Evolutionary conservation across 2,797 vertebrate species (phyloP).

Genomic region (Lerista edwardsae): DNA sequence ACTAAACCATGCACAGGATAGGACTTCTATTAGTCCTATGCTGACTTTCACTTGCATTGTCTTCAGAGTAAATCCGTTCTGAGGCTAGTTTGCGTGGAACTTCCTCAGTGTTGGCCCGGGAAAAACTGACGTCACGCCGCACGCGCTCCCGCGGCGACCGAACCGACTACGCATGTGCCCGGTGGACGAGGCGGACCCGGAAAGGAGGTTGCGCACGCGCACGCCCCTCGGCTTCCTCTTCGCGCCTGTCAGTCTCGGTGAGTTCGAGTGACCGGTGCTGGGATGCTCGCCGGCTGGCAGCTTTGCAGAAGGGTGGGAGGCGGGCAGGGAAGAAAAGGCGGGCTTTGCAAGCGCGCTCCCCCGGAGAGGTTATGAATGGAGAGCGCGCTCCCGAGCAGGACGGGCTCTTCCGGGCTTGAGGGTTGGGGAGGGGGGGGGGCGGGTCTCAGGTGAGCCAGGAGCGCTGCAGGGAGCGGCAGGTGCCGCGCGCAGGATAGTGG

Average conservation of each 20-base stretch:
- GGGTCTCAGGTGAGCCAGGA: no score
- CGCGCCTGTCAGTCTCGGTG: conserved; percentile 13
- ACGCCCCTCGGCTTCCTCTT: neutral
- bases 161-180: neutral
- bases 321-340: neutral
- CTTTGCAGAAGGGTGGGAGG: neutral
- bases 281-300: no score
- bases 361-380: no score
- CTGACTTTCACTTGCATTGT: no score
- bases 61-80: neutral
- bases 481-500: neutral
- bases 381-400: neutral
- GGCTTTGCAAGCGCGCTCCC: no score
- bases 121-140: neutral
- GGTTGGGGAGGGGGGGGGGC: neutral
- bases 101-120: no score
- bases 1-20: no score
- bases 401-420: no score
- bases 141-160: neutral
- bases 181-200: neutral
- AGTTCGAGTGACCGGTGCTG: neutral
- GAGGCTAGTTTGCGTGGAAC: neutral
- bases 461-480: no score
- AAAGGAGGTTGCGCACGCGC: neutral
- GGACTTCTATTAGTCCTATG: no score